phyloP scores from a whole-genome alignment of 2,797 vertebrate species.

The Pogonophryne albipinna region DNA sequence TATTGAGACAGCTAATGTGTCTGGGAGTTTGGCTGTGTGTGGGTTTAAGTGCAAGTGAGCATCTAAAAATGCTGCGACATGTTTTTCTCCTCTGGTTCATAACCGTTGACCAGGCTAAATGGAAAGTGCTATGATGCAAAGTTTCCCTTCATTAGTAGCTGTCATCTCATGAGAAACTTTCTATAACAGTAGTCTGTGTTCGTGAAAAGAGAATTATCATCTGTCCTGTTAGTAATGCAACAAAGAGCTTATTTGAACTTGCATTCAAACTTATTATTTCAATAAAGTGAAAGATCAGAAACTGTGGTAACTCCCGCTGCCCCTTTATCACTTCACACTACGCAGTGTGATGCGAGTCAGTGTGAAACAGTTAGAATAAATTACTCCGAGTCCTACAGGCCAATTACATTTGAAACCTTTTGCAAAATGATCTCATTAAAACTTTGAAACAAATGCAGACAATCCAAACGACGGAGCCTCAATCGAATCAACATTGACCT shows the following conservation, averaged over 20 bases:
- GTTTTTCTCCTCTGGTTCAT: not conserved
- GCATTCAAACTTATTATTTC: slow-evolving; percentile 8
- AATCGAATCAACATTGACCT: not conserved
- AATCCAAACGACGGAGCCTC: not conserved
- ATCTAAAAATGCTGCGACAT: not conserved
- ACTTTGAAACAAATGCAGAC: not conserved
- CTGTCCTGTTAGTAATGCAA: not conserved
- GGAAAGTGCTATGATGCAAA: not conserved
- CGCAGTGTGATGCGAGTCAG: not conserved
- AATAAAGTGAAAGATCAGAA: not conserved
- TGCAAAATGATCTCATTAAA: slow-evolving; percentile 1
- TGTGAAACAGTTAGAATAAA: slow-evolving; percentile 7
- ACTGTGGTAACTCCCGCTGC: not conserved
- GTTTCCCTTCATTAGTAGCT: not conserved
- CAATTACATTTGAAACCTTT: slow-evolving; percentile 20
- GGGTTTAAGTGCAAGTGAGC: slow-evolving; percentile 7
- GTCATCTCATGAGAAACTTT: not conserved
- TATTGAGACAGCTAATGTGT: slow-evolving; percentile 42
- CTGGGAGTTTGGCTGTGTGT: slow-evolving; percentile 17
- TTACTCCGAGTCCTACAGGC: not conserved
- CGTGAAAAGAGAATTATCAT: slow-evolving; percentile 10
- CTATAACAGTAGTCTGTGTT: not conserved
- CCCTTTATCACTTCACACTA: slow-evolving; percentile 1
- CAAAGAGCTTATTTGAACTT: slow-evolving; percentile 12
- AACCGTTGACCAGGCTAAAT: not conserved